Evolutionary conservation across 92 coral and sea anemone genomes (phyloP).

Genomic region (Phenganax stokvisi): DNA sequence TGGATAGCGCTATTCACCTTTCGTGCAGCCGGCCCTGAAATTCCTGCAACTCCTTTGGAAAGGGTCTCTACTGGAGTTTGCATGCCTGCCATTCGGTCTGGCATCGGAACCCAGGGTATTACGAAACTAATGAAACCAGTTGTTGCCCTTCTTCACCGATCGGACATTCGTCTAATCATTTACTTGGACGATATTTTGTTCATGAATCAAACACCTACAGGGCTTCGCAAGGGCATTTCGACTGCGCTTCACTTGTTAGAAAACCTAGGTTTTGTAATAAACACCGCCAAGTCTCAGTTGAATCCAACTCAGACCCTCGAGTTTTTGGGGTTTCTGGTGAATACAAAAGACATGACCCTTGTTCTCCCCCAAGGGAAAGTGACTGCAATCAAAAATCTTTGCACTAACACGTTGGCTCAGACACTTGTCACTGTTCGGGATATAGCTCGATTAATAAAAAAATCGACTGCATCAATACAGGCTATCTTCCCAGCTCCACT

Average conservation of each 20-base stretch:
- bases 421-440: constrained; percentile 35
- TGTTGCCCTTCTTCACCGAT: constrained; percentile 19
- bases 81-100: constrained; percentile 52
- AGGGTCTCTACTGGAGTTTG: constrained; percentile 23
- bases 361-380: constrained; percentile 46
- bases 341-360: constrained; percentile 26
- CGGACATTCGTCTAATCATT: constrained; percentile 41
- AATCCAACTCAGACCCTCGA: constrained; percentile 26
- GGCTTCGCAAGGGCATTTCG: too few species aligned
- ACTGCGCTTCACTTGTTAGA: not conserved
- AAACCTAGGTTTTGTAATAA: constrained; percentile 46
- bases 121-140: constrained; percentile 44
- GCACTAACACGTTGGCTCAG: constrained; percentile 38
- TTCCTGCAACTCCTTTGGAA: constrained; percentile 43
- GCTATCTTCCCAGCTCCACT: constrained; percentile 55
- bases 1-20: too few species aligned
- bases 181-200: constrained; percentile 48
- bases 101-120: constrained; percentile 33
- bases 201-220: constrained; percentile 6
- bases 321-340: constrained; percentile 36
- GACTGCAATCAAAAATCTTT: constrained; percentile 31
- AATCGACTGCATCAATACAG: constrained; percentile 45
- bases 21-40: not conserved
- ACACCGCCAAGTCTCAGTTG: constrained; percentile 25
- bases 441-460: constrained; percentile 42